Conservation (phyloP, 2,113 vertebrate genomes). For the Mastomys natalensis region DNA sequence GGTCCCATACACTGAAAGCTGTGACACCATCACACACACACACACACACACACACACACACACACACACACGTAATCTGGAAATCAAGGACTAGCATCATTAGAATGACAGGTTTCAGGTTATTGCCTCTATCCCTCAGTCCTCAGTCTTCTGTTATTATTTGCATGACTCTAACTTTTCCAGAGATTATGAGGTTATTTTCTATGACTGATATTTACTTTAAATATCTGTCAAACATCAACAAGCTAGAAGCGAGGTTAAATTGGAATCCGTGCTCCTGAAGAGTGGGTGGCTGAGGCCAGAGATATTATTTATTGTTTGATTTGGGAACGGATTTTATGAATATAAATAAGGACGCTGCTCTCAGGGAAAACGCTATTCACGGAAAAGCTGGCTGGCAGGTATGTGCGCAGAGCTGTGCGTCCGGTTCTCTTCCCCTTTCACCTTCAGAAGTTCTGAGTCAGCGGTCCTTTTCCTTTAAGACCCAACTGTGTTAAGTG, state of each 20-base stretch:
- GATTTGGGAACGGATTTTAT: slow-evolving; percentile 60
- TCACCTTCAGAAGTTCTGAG: slow-evolving; percentile 18
- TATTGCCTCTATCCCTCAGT: slow-evolving; percentile 16
- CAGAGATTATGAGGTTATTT: slow-evolving; percentile 60
- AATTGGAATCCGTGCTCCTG: slow-evolving; percentile 53
- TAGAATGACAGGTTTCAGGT: slow-evolving; percentile 58
- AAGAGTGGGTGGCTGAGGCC: slow-evolving; percentile 52
- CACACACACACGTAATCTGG: neutral
- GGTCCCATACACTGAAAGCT: slow-evolving; percentile 32
- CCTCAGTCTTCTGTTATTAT: slow-evolving; percentile 30
- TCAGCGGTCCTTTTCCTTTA: neutral
- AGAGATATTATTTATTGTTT: slow-evolving; percentile 62
- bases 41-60: neutral
- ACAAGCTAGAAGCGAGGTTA: slow-evolving; percentile 62
- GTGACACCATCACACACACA: neutral
- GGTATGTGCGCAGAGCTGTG: neutral
- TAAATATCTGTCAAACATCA: slow-evolving; percentile 68
- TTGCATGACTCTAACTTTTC: slow-evolving; percentile 66
- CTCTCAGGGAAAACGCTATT: slow-evolving; percentile 19
- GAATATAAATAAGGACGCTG: slow-evolving; percentile 49
- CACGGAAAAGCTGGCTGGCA: neutral
- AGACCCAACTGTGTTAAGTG: neutral
- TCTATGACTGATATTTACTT: slow-evolving; percentile 71
- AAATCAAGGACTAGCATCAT: slow-evolving; percentile 5
- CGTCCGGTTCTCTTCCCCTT: neutral